Conservation (phyloP, 2,113 vertebrate species). For the Caloenas nicobarica region DNA sequence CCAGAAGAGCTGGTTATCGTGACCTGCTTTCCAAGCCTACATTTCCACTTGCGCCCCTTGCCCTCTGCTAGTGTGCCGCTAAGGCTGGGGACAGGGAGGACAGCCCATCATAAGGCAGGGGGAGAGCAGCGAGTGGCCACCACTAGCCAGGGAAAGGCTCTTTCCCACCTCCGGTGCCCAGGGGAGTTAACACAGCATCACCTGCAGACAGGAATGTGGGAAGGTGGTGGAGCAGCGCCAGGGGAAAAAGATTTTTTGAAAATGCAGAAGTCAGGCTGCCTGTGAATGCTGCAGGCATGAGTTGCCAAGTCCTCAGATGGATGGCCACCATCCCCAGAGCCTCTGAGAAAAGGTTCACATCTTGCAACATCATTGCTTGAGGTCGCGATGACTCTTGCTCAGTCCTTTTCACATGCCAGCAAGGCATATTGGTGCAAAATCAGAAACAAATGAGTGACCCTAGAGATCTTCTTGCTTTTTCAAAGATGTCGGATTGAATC, state of each 20-base stretch:
- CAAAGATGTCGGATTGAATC: constrained; percentile 20
- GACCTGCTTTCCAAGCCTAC: constrained; percentile 48
- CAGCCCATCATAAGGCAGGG: neutral
- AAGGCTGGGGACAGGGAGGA: neutral
- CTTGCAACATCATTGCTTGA: neutral
- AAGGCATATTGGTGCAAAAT: neutral
- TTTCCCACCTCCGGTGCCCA: neutral
- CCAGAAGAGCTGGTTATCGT: constrained; percentile 40
- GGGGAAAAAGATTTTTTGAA: neutral
- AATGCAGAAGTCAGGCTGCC: neutral
- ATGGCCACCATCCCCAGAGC: neutral
- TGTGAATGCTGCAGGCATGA: neutral
- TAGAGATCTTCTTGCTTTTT: neutral
- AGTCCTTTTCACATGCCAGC: neutral
- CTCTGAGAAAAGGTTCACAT: neutral
- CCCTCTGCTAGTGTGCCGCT: neutral
- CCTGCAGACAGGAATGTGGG: neutral
- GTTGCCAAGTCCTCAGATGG: neutral
- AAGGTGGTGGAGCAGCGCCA: neutral
- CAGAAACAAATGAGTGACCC: constrained; percentile 1
- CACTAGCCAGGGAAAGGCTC: neutral
- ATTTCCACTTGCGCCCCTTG: neutral
- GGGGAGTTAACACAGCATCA: neutral
- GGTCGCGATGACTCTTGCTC: neutral
- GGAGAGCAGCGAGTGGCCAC: neutral